Base-by-base conservation (phyloP, 1,140 invertebrate species). In the Neocloeon triangulifer region DNA sequence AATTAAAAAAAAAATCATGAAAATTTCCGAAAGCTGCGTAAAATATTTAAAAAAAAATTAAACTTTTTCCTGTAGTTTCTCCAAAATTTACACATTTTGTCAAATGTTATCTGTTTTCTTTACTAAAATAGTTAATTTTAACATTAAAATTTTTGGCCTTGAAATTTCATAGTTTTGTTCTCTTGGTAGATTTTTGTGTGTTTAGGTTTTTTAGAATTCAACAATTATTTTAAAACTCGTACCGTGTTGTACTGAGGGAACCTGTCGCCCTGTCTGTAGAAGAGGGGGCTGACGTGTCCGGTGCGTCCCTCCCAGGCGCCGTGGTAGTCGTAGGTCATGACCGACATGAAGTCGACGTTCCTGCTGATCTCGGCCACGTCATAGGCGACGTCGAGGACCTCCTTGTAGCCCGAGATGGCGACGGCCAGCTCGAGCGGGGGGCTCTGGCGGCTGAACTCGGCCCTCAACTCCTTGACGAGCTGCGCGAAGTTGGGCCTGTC, bases 281-380 rank as follows among this genome's bases (percentile, higher is more conserved):
- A 69, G 1, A 91, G 52, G 0, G 85, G 81, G 41, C 78, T 79
- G 4, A 86, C 65, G 46, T 89, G 82, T 0, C 77, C 78, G 0
- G 79, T 79, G 37, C 57, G 56, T 2, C 59, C 49, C 44, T 88
- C 81, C 81, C 81, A 88, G 5, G 70, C 66, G 0, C 81, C 82
- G 41, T 86, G 79, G 43, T 82, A 84, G 46, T 89, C 84, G 34
- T 85, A 88, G 0, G 73, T 71, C 79, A 88, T 85, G 0, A 86
- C 67, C 2, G 77, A 79, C 45, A 89, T 61, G 41, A 86, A 85
- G 41, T 88, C 79, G 5, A 71, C 64, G 25, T 64, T 49, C n/a
- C 60, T 48, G 1, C 67, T 72, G 15, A 91, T 53, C 2, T 59
- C 47, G 0, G 56, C 49, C 1, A 88, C 51, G 39, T 91, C 78